Evolutionary conservation across 2,888 invertebrate species (phyloP), one percentile per base, ranked within the genome.

Genomic region (Podabrus alpinus): DNA sequence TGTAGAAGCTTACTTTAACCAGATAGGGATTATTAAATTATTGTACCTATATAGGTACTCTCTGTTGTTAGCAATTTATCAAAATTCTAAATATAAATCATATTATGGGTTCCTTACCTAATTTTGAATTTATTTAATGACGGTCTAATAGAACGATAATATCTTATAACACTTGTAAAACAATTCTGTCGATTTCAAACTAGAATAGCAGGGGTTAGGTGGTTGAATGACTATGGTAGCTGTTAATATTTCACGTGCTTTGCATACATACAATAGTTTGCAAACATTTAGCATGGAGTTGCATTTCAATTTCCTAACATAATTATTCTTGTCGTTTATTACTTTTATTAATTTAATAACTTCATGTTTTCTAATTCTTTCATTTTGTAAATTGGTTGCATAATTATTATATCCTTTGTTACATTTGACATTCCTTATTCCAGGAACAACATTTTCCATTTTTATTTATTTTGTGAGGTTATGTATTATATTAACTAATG

Each of bases 211-310:
- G 62, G 62, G 68, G 59, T 17, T 25, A 17, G 21, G 67, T 72
- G 66, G 67, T 15, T 25, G 29, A 66, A 69, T 73, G 73, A 73
- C 69, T 69, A 69, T 69, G 73, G 67, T 70, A 70, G 74, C 73
- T 69, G 69, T 67, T 69, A 70, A 74, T 70, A 70, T 74, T 74
- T 74, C 66, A 68, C 74, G 74, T 74, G 74, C 66, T 70, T 69
- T 70, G 70, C 69, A 74, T 74, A 62, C 69, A 74, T 74, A 62
- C 74, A 66, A 68, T 74, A 74, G 70, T 74, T 70, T 62, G 68
- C 62, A 60, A 59, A 74, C 60, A 25, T 59, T 67, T 24, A 62
- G 19, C 61, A 29, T 59, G 64, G 24, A 69, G 24, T 59, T 16
- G 60, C 19, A 64, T 64, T 64, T 17, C 62, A 64, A 64, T 64